Evolutionary conservation across 53 echinoderm and acorn worm species (phyloP).

Genomic region (Henricia sp.): DNA sequence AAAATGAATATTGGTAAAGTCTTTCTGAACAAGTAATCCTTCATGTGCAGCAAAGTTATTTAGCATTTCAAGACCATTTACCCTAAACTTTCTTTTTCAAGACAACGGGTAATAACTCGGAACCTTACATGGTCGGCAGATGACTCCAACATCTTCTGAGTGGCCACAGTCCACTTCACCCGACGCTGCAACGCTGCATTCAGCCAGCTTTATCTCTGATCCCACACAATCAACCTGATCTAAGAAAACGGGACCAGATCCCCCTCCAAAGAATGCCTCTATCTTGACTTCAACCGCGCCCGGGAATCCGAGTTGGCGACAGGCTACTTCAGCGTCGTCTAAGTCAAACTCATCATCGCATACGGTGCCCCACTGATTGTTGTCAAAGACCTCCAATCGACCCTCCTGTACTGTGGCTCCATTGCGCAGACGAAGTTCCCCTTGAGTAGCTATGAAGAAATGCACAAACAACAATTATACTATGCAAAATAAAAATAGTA

Average conservation of each 20-base stretch:
- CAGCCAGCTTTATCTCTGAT: background rate
- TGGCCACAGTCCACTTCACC: constrained; percentile 39
- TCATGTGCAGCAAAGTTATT: too few relatives aligned
- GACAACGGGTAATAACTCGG: too few relatives aligned
- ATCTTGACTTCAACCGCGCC: constrained; percentile 28
- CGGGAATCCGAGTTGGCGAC: constrained; percentile 60
- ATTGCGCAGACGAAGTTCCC: constrained; percentile 31
- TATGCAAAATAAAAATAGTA: background rate
- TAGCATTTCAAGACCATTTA: too few relatives aligned
- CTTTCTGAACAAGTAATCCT: too few relatives aligned
- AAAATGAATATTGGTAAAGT: too few relatives aligned
- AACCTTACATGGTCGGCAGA: constrained; percentile 15
- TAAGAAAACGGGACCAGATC: constrained; percentile 15
- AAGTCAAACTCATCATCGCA: constrained; percentile 48
- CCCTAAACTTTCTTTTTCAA: too few relatives aligned
- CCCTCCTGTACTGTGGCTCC: constrained; percentile 34
- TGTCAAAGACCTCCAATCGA: constrained; percentile 47
- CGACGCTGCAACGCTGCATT: constrained; percentile 28
- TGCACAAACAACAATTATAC: background rate
- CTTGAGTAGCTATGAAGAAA: background rate
- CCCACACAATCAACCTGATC: constrained; percentile 31
- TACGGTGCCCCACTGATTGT: constrained; percentile 57
- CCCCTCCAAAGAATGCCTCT: constrained; percentile 15
- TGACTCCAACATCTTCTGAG: constrained; percentile 36
- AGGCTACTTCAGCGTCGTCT: constrained; percentile 56